These are phyloP conservation scores for Drosophila mimica DNA, from an alignment of 2,888 invertebrate species.

Conservation along the genomic window DNA sequence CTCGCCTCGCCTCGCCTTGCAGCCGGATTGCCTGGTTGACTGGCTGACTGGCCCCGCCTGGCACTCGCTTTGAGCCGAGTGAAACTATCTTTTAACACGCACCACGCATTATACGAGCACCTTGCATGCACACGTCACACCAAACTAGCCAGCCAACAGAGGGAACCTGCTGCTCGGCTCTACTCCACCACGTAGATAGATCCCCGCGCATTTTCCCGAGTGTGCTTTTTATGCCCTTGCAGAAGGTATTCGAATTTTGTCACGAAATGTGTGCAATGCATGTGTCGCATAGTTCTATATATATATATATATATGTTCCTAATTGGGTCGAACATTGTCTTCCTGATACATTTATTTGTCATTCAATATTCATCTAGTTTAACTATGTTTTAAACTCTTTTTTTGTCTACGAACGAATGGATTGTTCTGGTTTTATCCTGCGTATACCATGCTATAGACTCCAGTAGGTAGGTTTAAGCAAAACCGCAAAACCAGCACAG, in stretches of 20 bases:
- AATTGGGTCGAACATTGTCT: slow-evolving; percentile 6
- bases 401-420: background rate
- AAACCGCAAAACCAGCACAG: background rate
- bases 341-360: background rate
- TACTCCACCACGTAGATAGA: slow-evolving; percentile 8
- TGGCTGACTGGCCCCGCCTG: slow-evolving; percentile 47
- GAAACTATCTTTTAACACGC: slow-evolving; percentile 82
- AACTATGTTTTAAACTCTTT: background rate
- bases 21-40: slow-evolving; percentile 30
- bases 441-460: background rate
- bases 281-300: background rate
- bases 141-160: slow-evolving; percentile 13
- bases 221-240: slow-evolving; percentile 23
- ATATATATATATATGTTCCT: background rate
- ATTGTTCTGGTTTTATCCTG: background rate
- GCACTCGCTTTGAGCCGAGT: slow-evolving; percentile 70
- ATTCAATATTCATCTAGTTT: background rate
- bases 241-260: slow-evolving; percentile 3
- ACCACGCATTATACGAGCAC: slow-evolving; percentile 80
- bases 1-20: slow-evolving; percentile 16
- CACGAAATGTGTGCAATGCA: slow-evolving; percentile 5
- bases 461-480: background rate
- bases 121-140: slow-evolving; percentile 74
- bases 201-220: slow-evolving; percentile 36
- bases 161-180: slow-evolving; percentile 27